Base-by-base conservation (phyloP, 2,113 vertebrate genomes). In the Martes martes region DNA sequence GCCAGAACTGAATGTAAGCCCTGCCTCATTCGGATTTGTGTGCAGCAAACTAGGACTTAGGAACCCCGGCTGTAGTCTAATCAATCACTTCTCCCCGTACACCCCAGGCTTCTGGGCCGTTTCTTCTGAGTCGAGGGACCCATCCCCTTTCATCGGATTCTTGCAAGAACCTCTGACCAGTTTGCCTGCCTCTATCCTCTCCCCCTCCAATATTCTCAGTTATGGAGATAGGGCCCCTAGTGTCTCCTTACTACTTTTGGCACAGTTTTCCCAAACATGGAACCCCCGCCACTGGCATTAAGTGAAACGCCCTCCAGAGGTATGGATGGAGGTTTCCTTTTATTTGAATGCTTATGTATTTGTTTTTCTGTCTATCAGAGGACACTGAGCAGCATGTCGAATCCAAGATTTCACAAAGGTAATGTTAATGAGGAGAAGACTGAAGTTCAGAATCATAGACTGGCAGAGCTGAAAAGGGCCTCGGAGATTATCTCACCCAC, bases 1-100 rank as follows among this genome's bases (percentile, higher is more conserved):
- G 65, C 78, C 52, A 91, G 94, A 89, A 93, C 2, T 65, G 61
- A 97, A 83, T 76, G 79, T 39, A 67, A 94, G 10, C 78, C 73
- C 74, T 94, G 42, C 39, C 88, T 82, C 39, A 4, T 86, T 85
- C 71, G 45, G 63, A 73, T 82, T 73, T 79, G 95, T 89, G 55
- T 45, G 26, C 33, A 45, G 42, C 69, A 89, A 47, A 82, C 69
- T 33, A 36, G 65, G 59, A 89, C 81, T 94, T 85, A n/a, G 50
- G 24, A 92, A 57, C 65, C 71, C 24, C 2, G 52, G 92, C 65
- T 85, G 69, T 36, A 55, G 69, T 69, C 52, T 4, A 18, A 19
- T 84, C 33, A 65, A 23, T 47, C 47, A 31, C 69, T 78, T 80
- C 78, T 73, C 89, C 31, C 39, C 18, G 59, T 39, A 19, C 2